Evolutionary conservation across 1,140 invertebrate species (phyloP).

Genomic region (Eriocheir sinensis): DNA sequence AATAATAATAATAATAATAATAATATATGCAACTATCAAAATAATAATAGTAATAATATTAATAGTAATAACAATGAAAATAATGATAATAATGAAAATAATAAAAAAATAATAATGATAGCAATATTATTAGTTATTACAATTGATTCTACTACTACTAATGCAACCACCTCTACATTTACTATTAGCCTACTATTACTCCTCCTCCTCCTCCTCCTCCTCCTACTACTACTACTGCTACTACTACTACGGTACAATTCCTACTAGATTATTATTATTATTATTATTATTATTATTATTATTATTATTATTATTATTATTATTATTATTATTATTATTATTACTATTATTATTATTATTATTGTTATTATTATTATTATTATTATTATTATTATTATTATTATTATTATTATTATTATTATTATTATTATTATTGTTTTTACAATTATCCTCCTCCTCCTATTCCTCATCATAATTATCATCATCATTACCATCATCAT

Average conservation of each 20-base stretch:
- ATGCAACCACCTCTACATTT: too few species aligned
- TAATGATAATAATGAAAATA: too few species aligned
- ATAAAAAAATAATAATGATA: too few species aligned
- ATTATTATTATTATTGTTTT: background rate
- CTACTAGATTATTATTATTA: background rate
- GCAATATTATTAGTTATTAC: too few species aligned
- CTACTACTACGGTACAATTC: background rate
- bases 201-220: too few species aligned
- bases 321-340: slow-evolving; percentile 25
- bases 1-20: too few species aligned
- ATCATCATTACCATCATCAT: slow-evolving; percentile 6
- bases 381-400: background rate
- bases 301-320: slow-evolving; percentile 23
- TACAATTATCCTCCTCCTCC: slow-evolving; percentile 15
- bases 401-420: background rate
- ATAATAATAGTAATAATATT: too few species aligned
- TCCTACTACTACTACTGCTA: too few species aligned
- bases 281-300: background rate
- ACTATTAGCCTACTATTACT: too few species aligned
- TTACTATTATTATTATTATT: background rate
- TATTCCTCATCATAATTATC: background rate
- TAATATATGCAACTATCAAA: too few species aligned
- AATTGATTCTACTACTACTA: too few species aligned
- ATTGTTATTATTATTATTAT: slow-evolving; percentile 38
- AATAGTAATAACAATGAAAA: too few species aligned